These are phyloP conservation scores for Upupa epops DNA, from an alignment of 2,113 vertebrate genomes.

Conservation along the genomic window DNA sequence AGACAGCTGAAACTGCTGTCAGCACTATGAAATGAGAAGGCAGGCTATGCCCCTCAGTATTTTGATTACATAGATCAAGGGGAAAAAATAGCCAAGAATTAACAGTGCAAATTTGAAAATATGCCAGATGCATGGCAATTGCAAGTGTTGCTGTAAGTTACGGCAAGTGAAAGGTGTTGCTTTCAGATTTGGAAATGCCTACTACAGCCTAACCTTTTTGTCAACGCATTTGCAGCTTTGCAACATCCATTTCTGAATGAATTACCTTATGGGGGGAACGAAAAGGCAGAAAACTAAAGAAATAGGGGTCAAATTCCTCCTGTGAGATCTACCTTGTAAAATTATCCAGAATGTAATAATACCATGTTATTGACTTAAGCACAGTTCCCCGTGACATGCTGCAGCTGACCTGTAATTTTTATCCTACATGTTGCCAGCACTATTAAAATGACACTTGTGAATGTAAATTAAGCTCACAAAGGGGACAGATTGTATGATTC, in stretches of 20 bases:
- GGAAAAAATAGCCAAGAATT: neutral
- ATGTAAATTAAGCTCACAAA: conserved; percentile 83
- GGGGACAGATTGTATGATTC: conserved; percentile 85
- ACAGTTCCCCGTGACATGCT: conserved; percentile 74
- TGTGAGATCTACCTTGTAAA: conserved; percentile 77
- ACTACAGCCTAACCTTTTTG: conserved; percentile 42
- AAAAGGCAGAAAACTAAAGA: conserved; percentile 69
- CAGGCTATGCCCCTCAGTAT: neutral
- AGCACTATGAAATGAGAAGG: neutral
- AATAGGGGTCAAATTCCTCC: conserved; percentile 75
- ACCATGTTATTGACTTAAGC: conserved; percentile 81
- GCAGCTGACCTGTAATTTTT: conserved; percentile 83
- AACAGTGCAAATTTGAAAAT: conserved; percentile 6
- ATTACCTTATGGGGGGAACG: conserved; percentile 61
- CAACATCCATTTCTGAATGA: conserved; percentile 71
- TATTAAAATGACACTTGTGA: conserved; percentile 84
- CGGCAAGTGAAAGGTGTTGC: conserved; percentile 13
- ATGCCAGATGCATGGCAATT: neutral
- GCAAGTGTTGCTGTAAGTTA: neutral
- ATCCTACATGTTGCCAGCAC: conserved; percentile 77
- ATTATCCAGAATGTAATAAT: conserved; percentile 79
- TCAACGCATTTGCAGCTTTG: conserved; percentile 32
- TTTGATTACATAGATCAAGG: neutral
- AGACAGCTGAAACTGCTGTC: conserved; percentile 20
- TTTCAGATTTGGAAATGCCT: conserved; percentile 61